Percentiles rank a stretch among this genome's conserved stretches.
Evolutionary conservation across 1,140 invertebrate species (phyloP).

Genomic region (Brachionus angularis): DNA sequence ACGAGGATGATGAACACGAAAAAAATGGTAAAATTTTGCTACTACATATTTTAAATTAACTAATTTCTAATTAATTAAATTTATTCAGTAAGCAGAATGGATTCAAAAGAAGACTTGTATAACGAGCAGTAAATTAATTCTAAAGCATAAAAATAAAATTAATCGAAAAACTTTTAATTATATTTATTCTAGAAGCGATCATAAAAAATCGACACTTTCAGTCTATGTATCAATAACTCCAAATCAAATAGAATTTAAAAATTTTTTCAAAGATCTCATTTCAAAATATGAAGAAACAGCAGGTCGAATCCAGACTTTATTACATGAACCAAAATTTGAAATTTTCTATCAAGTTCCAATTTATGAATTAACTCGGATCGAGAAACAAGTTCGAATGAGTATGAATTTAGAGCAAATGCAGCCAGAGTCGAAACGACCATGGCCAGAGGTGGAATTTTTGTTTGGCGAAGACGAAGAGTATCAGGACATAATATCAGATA

Average conservation of each 20-base stretch:
- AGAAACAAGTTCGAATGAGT: constrained; percentile 27
- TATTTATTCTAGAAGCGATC: neutral
- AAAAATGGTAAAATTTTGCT: neutral
- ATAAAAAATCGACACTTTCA: neutral
- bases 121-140: too few species aligned
- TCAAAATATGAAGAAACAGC: constrained; percentile 52
- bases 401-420: constrained; percentile 54
- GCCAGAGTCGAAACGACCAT: constrained; percentile 49
- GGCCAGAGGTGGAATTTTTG: constrained; percentile 53
- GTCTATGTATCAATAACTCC: constrained; percentile 44
- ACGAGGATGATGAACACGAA: constrained; percentile 7
- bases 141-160: too few species aligned
- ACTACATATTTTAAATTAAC: neutral
- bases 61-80: neutral
- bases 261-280: constrained; percentile 49
- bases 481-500: constrained; percentile 49
- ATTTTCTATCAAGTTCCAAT: constrained; percentile 54
- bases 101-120: neutral
- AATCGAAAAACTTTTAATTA: too few species aligned
- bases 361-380: constrained; percentile 49
- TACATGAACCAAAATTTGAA: constrained; percentile 51
- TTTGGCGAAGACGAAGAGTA: constrained; percentile 54
- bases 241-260: constrained; percentile 50
- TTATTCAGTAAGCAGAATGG: neutral
- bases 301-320: constrained; percentile 51